These are phyloP conservation scores for Archivesica marissinica DNA, from an alignment of 1,140 invertebrate species.

Conservation along the genomic window DNA sequence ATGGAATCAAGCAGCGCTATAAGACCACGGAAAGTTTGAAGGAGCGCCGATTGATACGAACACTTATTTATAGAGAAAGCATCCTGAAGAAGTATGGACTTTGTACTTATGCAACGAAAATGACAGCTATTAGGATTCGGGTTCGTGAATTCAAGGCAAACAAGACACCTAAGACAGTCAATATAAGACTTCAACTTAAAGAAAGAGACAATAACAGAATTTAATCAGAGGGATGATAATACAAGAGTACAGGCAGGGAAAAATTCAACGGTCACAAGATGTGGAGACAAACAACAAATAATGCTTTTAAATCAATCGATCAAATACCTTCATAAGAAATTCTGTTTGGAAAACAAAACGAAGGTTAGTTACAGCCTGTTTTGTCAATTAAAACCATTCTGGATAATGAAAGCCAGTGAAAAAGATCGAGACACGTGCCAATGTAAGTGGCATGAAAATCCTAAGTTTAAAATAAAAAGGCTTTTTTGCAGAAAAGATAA, in stretches of 20 bases:
- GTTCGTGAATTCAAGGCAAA: not conserved
- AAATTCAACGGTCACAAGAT: slow-evolving; percentile 48
- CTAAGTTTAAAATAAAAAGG: not conserved
- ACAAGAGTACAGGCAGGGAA: slow-evolving; percentile 53
- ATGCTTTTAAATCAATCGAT: not conserved
- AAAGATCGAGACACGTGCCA: slow-evolving; percentile 26
- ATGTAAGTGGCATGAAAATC: slow-evolving; percentile 43
- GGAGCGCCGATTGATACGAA: not conserved
- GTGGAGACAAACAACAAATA: slow-evolving; percentile 8
- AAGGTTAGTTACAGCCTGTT: slow-evolving; percentile 47
- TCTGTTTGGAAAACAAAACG: not conserved
- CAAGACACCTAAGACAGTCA: not conserved
- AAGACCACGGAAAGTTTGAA: not conserved
- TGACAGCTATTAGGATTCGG: not conserved
- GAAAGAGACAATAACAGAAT: not conserved
- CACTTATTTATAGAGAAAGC: not conserved
- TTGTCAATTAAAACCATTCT: slow-evolving; percentile 38
- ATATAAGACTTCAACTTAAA: not conserved
- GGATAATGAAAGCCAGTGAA: not conserved
- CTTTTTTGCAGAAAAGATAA: not conserved
- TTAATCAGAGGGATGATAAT: slow-evolving; percentile 49
- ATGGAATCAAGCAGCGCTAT: not conserved
- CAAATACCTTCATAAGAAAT: not conserved
- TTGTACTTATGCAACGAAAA: not conserved
- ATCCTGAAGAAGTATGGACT: slow-evolving; percentile 21